Conservation (phyloP, 2,797 vertebrate species). For the Microchirus variegatus region DNA sequence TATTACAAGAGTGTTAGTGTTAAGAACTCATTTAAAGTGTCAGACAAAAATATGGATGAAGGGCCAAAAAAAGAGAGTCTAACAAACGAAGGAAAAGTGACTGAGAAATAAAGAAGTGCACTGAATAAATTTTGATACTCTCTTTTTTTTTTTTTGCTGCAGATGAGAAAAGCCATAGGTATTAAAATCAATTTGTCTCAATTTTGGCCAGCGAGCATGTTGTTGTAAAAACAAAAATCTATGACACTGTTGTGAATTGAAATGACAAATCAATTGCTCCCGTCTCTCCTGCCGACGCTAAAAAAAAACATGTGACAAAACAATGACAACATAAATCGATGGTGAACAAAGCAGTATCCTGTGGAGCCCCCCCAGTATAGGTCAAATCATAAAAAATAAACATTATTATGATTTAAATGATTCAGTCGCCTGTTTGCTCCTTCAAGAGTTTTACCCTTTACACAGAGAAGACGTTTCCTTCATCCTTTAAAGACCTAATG, state of each 20-base stretch:
- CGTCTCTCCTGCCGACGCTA: constrained; percentile 46
- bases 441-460: constrained; percentile 26
- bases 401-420: constrained; percentile 45
- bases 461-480: constrained; percentile 38
- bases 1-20: no score
- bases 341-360: constrained; percentile 60
- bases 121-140: constrained; percentile 37
- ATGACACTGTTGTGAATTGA: constrained; percentile 71
- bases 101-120: constrained; percentile 18
- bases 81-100: constrained; percentile 21
- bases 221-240: constrained; percentile 65
- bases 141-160: constrained; percentile 51
- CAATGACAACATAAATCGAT: constrained; percentile 75
- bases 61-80: neutral
- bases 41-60: no score
- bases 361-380: constrained; percentile 44
- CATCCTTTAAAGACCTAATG: constrained; percentile 63
- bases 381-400: constrained; percentile 36
- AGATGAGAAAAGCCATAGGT: constrained; percentile 48
- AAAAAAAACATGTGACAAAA: constrained; percentile 50
- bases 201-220: constrained; percentile 51
- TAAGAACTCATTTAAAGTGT: no score
- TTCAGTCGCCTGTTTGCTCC: constrained; percentile 42
- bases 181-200: constrained; percentile 67
- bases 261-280: constrained; percentile 69